These are phyloP conservation scores for Drosophila birchii DNA, from an alignment of 2,888 invertebrate genomes.

Conservation along the genomic window DNA sequence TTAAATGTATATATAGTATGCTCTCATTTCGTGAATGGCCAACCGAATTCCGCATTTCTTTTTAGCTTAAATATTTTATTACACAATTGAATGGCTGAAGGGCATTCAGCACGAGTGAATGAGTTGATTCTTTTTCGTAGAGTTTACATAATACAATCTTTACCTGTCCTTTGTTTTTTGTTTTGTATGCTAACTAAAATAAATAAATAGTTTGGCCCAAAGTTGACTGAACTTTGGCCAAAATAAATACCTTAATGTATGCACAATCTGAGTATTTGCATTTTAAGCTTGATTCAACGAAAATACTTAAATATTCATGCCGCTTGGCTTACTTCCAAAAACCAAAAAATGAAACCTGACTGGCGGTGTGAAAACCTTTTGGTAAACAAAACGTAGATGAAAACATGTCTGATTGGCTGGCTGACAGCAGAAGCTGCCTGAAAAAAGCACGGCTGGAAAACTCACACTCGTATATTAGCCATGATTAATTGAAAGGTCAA, in stretches of 20 bases:
- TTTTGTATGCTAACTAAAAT: slow-evolving; percentile 4
- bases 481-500: slow-evolving; percentile 79
- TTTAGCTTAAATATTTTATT: slow-evolving; percentile 32
- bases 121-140: slow-evolving; percentile 42
- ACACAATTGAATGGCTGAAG: slow-evolving; percentile 49
- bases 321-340: slow-evolving; percentile 23
- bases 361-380: slow-evolving; percentile 67
- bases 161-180: not conserved
- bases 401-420: slow-evolving; percentile 48
- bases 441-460: slow-evolving; percentile 50
- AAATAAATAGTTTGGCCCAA: slow-evolving; percentile 5
- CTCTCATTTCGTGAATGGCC: slow-evolving; percentile 68
- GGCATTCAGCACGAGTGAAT: slow-evolving; percentile 24
- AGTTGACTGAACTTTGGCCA: slow-evolving; percentile 65
- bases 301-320: slow-evolving; percentile 56
- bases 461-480: slow-evolving; percentile 60
- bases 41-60: slow-evolving; percentile 49
- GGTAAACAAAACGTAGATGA: slow-evolving; percentile 52
- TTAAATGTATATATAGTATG: slow-evolving; percentile 69
- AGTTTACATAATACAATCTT: slow-evolving; percentile 18
- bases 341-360: slow-evolving; percentile 13
- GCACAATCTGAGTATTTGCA: slow-evolving; percentile 45
- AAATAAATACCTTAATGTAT: slow-evolving; percentile 38
- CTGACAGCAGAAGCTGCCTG: slow-evolving; percentile 65
- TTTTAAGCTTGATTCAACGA: slow-evolving; percentile 24